Conservation (phyloP, 2,797 vertebrate genomes). For the Vireo griseus region DNA sequence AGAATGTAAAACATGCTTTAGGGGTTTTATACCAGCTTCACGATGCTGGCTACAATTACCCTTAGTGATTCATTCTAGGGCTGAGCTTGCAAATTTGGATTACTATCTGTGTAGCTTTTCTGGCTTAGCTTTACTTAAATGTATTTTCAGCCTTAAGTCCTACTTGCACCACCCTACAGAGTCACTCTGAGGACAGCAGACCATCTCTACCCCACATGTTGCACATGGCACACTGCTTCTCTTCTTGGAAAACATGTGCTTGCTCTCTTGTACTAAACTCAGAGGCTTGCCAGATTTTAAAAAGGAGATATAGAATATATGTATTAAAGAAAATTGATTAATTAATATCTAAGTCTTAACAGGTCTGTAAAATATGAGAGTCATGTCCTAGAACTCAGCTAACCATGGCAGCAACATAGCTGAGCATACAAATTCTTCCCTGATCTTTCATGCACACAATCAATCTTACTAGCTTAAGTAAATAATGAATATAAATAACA, state of each 20-base stretch:
- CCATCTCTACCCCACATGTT: not conserved
- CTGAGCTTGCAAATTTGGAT: not conserved
- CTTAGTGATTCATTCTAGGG: not conserved
- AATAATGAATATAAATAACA: not conserved
- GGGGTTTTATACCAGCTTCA: not conserved
- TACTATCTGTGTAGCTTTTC: not conserved
- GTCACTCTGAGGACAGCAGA: not conserved
- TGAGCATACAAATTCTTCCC: not conserved
- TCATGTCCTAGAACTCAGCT: not conserved
- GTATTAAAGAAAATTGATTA: not conserved
- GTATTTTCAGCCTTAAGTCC: not conserved
- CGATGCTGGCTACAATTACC: not conserved
- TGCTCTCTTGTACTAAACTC: not conserved
- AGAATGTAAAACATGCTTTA: not conserved
- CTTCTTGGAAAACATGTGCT: not conserved
- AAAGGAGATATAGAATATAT: not conserved
- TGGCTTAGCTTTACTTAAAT: not conserved
- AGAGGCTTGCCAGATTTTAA: not conserved
- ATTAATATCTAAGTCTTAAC: not conserved
- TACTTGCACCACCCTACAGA: not conserved
- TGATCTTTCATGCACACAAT: not conserved
- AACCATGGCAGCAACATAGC: not conserved
- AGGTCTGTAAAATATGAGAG: not conserved
- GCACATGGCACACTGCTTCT: not conserved
- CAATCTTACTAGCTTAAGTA: not conserved